Conservation (phyloP, 2,888 invertebrate species). For the Tridacna crocea region DNA sequence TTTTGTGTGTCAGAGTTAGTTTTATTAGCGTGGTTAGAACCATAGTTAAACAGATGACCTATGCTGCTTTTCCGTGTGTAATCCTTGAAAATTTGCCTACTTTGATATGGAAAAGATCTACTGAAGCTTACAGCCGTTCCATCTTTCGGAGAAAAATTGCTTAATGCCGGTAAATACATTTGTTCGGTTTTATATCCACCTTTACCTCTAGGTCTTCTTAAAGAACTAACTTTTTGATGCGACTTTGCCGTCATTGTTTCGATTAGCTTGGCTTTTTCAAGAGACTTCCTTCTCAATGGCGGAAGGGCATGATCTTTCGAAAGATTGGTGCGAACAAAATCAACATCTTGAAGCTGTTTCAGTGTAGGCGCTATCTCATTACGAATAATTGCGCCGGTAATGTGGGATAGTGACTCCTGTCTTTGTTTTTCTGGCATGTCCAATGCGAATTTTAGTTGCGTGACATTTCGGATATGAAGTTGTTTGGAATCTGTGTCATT, state of each 20-base stretch:
- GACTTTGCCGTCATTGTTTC: slow-evolving; percentile 18
- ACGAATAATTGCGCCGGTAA: slow-evolving; percentile 45
- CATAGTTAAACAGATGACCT: background rate
- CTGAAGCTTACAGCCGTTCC: too few relatives aligned
- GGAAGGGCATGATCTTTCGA: slow-evolving; percentile 16
- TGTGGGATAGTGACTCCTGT: slow-evolving; percentile 34
- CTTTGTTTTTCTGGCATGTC: slow-evolving; percentile 39
- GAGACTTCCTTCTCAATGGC: slow-evolving; percentile 32
- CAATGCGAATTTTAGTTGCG: slow-evolving; percentile 45
- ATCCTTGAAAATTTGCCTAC: background rate
- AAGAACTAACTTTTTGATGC: background rate
- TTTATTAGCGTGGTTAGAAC: background rate
- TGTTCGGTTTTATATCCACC: background rate
- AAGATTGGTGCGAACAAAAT: slow-evolving; percentile 38
- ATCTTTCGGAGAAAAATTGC: background rate
- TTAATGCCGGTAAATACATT: slow-evolving; percentile 4
- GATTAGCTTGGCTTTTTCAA: slow-evolving; percentile 17
- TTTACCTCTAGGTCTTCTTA: background rate
- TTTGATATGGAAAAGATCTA: background rate
- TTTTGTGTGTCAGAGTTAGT: background rate
- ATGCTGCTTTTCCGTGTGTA: background rate
- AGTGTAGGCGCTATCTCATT: slow-evolving; percentile 48
- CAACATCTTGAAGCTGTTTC: slow-evolving; percentile 35
- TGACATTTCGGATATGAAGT: slow-evolving; percentile 47
- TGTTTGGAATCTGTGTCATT: slow-evolving; percentile 14